Conservation (phyloP, 1,140 invertebrate genomes). For the Latrodectus geometricus region DNA sequence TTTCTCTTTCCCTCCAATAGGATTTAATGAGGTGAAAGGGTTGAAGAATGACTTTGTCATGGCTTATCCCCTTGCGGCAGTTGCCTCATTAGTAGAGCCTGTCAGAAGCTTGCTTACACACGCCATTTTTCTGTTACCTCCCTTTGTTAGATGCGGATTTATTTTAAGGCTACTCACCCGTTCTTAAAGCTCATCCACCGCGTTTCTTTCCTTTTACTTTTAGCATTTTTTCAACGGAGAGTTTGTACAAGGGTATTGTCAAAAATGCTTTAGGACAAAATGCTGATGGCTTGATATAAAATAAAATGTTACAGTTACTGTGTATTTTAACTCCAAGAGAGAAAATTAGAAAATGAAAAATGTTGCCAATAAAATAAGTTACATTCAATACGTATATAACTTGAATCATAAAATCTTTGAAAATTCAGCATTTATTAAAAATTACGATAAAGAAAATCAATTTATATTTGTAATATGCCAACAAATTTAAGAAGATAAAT, state of each 20-base stretch:
- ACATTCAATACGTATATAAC: no score
- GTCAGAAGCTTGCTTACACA: conserved; percentile 46
- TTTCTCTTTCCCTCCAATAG: conserved; percentile 11
- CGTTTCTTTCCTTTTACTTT: conserved; percentile 1
- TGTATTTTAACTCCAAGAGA: no score
- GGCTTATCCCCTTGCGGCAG: conserved; percentile 29
- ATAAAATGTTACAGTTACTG: no score
- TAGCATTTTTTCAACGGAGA: not conserved
- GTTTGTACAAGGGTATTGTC: not conserved
- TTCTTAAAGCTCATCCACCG: conserved; percentile 3
- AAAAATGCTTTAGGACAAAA: not conserved
- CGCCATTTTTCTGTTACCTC: conserved; percentile 36
- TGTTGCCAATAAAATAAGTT: no score
- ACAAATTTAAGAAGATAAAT: no score
- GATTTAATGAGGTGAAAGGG: conserved; percentile 33
- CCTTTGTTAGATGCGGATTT: conserved; percentile 50
- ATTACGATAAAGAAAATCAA: no score
- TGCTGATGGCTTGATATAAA: not conserved
- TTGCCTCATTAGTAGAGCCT: conserved; percentile 40
- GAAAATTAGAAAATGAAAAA: no score
- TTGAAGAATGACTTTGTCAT: conserved; percentile 42
- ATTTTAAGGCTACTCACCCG: not conserved
- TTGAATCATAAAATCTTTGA: no score
- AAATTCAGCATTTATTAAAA: no score
- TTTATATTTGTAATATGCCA: no score